phyloP scores from a whole-genome alignment of 2,113 vertebrate genomes.

The Cryptotis parvus region DNA sequence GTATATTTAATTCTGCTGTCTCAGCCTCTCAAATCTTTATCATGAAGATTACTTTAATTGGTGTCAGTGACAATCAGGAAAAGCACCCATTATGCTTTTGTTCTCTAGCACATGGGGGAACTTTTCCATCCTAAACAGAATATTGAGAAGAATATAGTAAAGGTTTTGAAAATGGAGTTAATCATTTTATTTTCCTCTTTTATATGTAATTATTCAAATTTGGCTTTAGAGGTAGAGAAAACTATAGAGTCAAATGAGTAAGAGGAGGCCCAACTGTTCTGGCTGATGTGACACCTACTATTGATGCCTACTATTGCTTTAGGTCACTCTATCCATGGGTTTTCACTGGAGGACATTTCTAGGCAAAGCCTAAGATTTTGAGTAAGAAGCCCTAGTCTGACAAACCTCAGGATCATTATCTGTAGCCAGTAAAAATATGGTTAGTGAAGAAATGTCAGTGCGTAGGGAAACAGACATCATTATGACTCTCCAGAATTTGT shows the following conservation, averaged over 20 bases:
- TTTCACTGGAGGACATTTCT: slow-evolving; percentile 32
- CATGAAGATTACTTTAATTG: slow-evolving; percentile 68
- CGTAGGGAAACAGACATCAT: not conserved
- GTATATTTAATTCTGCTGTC: slow-evolving; percentile 60
- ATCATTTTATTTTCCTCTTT: slow-evolving; percentile 61
- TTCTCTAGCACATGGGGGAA: slow-evolving; percentile 57
- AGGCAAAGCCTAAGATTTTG: slow-evolving; percentile 29
- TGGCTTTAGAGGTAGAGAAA: slow-evolving; percentile 26
- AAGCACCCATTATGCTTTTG: slow-evolving; percentile 70
- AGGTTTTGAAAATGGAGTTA: slow-evolving; percentile 67
- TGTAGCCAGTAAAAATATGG: not conserved
- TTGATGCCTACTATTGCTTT: not conserved
- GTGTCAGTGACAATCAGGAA: slow-evolving; percentile 40
- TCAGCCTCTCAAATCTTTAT: slow-evolving; percentile 57
- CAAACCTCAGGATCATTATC: not conserved
- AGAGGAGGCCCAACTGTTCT: not conserved
- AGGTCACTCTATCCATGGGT: not conserved
- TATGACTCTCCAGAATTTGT: not conserved
- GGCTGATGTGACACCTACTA: too few relatives aligned
- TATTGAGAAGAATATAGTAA: slow-evolving; percentile 60
- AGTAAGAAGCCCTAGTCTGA: slow-evolving; percentile 13
- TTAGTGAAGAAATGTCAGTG: not conserved
- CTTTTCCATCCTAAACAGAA: slow-evolving; percentile 76
- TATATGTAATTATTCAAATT: slow-evolving; percentile 63
- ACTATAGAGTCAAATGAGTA: slow-evolving; percentile 36